Percentiles rank a stretch among this genome's conserved stretches.
phyloP scores from a whole-genome alignment of 1,140 invertebrate species.

The Dendrolimus punctatus region DNA sequence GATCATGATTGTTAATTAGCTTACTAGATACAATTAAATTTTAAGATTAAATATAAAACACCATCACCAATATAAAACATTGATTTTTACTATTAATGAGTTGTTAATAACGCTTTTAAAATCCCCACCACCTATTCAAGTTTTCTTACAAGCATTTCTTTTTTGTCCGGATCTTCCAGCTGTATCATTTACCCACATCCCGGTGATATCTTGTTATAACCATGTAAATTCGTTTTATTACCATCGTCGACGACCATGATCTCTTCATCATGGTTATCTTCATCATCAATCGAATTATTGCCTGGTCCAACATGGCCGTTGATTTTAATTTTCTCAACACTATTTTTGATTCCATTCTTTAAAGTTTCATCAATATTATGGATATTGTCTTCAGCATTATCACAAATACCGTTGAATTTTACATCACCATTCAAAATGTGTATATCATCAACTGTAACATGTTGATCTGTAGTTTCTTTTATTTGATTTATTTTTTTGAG shows the following conservation, averaged over 20 bases:
- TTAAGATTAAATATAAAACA: too few species aligned
- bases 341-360: too few species aligned
- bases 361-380: too few species aligned
- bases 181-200: conserved; percentile 47
- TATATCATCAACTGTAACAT: neutral
- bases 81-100: neutral
- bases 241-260: conserved; percentile 25
- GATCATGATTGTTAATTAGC: too few species aligned
- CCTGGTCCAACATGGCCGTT: too few species aligned
- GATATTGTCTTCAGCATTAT: too few species aligned
- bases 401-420: too few species aligned
- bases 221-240: conserved; percentile 30
- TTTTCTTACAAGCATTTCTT: conserved; percentile 49
- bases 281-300: too few species aligned
- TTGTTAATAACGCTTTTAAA: neutral
- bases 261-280: neutral
- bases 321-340: too few species aligned
- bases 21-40: too few species aligned
- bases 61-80: neutral
- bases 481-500: conserved; percentile 12
- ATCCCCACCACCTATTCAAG: conserved; percentile 26
- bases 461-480: conserved; percentile 3
- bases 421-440: too few species aligned
- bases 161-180: conserved; percentile 53
- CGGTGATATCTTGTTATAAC: conserved; percentile 42